A percentile compares a stretch with the other conserved stretches of the same genome.
phyloP scores from a whole-genome alignment of 2,888 invertebrate genomes.

The Aspidapion aeneum region DNA sequence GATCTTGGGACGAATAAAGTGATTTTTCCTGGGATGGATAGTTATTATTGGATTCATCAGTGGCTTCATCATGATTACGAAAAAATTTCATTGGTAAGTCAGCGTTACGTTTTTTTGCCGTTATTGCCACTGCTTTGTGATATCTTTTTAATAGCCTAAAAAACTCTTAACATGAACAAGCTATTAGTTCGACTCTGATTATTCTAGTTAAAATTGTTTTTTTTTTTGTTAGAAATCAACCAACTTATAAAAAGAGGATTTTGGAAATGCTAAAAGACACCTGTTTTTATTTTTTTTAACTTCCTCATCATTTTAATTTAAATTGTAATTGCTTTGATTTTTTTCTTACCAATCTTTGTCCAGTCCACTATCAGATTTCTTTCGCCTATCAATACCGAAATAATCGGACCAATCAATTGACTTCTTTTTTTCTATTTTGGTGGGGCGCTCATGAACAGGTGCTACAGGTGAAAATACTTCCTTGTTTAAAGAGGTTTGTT shows the following conservation, averaged over 20 bases:
- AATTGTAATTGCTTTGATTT: too few relatives aligned
- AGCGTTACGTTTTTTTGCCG: constrained; percentile 40
- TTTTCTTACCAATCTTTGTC: constrained; percentile 54
- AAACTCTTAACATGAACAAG: too few relatives aligned
- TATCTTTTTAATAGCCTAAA: constrained; percentile 52
- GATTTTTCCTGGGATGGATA: not conserved
- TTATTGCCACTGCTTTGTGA: constrained; percentile 49
- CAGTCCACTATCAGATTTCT: constrained; percentile 56
- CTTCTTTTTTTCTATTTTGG: constrained; percentile 63
- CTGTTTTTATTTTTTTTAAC: too few relatives aligned
- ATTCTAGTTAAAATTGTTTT: too few relatives aligned
- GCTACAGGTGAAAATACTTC: constrained; percentile 38
- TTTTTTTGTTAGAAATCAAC: not conserved
- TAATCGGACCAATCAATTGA: constrained; percentile 86
- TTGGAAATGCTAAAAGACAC: too few relatives aligned
- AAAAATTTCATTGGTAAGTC: constrained; percentile 40
- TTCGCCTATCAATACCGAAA: constrained; percentile 78
- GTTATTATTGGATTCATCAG: too few relatives aligned
- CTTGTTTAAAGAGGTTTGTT: constrained; percentile 37
- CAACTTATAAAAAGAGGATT: not conserved
- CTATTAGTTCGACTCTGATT: too few relatives aligned
- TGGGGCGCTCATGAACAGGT: constrained; percentile 46
- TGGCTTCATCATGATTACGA: constrained; percentile 34
- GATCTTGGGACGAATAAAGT: not conserved
- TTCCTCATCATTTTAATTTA: too few relatives aligned